Conservation (phyloP, 1,140 invertebrate genomes). For the Papilio xuthus region DNA sequence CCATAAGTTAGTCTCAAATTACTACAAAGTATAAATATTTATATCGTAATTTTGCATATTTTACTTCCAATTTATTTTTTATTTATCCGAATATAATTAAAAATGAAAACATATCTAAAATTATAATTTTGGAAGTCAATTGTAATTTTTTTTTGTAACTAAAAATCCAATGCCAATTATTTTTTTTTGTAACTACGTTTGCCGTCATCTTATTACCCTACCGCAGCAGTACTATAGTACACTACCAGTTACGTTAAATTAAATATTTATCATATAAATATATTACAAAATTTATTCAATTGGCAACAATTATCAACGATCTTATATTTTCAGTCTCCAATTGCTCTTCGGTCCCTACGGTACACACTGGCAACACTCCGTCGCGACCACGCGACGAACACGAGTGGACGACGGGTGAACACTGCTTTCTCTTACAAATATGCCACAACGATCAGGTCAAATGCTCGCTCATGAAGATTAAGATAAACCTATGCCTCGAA, state of each 20-base stretch:
- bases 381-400: not conserved
- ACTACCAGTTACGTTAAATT: not conserved
- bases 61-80: not conserved
- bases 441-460: constrained; percentile 9
- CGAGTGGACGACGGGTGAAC: not conserved
- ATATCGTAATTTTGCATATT: constrained; percentile 14
- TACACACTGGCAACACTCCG: not conserved
- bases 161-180: not conserved
- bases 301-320: constrained; percentile 25
- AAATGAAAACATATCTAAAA: no score
- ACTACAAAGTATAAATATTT: constrained; percentile 11
- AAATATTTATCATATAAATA: constrained; percentile 22
- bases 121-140: not conserved
- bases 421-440: not conserved
- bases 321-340: constrained; percentile 34
- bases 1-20: constrained; percentile 27
- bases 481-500: constrained; percentile 16
- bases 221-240: not conserved
- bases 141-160: no score
- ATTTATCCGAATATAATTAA: not conserved
- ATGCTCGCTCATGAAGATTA: constrained; percentile 17
- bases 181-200: not conserved
- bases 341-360: constrained; percentile 15
- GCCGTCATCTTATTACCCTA: not conserved
- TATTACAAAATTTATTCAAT: constrained; percentile 14